Base-by-base conservation (phyloP, 2,888 invertebrate species). In the Lapara coniferarum region DNA sequence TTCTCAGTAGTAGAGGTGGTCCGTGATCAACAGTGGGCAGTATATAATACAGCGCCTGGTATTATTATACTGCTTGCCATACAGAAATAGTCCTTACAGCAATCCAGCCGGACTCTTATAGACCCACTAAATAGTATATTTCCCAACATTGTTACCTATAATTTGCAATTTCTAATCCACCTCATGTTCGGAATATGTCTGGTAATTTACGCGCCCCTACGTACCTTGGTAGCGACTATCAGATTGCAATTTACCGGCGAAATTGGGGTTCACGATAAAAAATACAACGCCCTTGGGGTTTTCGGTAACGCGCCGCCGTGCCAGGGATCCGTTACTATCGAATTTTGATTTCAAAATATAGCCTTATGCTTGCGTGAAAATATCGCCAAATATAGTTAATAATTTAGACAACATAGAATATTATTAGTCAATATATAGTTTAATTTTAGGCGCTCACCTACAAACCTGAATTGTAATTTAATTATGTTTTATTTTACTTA, bases 241-340 rank as follows among this genome's bases (percentile, higher is more conserved):
- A 85, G 85, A 86, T 91, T 84, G 87, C 91, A 89, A 89, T 90
- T 89, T 89, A 86, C 86, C 84, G 84, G 80, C 80, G 80, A 79
- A 83, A 83, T 84, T 82, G 83, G 86, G 81, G 82, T 75, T 74
- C 73, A 69, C 77, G 81, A 81, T 84, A 86, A 86, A 89, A 90
- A 90, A 89, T 89, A 90, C 83, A 76, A 75, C 79, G 78, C 90
- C 85, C 89, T 69, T 68, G 88, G 87, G 90, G 73, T 55, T 67
- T 66, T 52, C 57, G 69, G 66, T 71, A 67, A 10, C 68, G 19
- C 63, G 46, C 44, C 10, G 44, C 59, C 5, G n/a, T 16, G 46
- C 19, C 10, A 46, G n/a, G 19, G 49, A 63, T 49, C 16, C 19
- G 46, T 63, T 46, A 49, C 63, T 49, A 63, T 63, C 63, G 12